Conservation (phyloP, 2,888 invertebrate genomes). For the Euzophera pinguis region DNA sequence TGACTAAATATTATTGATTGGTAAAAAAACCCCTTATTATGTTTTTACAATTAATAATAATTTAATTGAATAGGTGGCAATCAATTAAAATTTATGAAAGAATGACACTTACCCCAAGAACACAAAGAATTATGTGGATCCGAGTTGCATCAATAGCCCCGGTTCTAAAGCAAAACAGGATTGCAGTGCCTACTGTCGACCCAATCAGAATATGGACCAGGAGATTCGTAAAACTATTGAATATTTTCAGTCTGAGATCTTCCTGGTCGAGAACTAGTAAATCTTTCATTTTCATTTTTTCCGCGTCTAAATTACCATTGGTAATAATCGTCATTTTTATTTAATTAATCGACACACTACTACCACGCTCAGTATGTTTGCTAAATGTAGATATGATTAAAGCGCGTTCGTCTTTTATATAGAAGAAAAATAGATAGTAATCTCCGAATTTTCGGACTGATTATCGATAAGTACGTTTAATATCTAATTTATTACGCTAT, state of each 20-base stretch:
- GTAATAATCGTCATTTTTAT: neutral
- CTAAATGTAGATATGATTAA: neutral
- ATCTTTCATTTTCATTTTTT: neutral
- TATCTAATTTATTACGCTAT: too few species aligned
- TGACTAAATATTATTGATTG: too few species aligned
- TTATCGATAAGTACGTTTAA: too few species aligned
- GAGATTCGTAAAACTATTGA: constrained; percentile 39
- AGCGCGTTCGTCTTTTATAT: too few species aligned
- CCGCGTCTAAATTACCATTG: neutral
- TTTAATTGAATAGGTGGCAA: too few species aligned
- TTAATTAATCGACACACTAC: neutral
- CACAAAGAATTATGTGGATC: constrained; percentile 49
- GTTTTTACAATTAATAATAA: neutral
- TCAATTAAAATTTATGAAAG: too few species aligned
- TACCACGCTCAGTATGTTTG: neutral
- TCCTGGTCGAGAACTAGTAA: neutral
- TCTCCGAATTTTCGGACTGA: too few species aligned
- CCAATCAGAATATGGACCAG: constrained; percentile 49
- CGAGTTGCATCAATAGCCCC: constrained; percentile 38
- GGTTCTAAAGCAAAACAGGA: constrained; percentile 41
- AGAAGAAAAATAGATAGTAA: too few species aligned
- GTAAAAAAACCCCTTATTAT: too few species aligned
- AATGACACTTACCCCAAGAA: constrained; percentile 50
- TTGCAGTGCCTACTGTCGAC: constrained; percentile 34
- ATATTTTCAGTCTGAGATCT: constrained; percentile 30